Conservation (phyloP, 2,888 invertebrate genomes). For the Hydriomena furcata region DNA sequence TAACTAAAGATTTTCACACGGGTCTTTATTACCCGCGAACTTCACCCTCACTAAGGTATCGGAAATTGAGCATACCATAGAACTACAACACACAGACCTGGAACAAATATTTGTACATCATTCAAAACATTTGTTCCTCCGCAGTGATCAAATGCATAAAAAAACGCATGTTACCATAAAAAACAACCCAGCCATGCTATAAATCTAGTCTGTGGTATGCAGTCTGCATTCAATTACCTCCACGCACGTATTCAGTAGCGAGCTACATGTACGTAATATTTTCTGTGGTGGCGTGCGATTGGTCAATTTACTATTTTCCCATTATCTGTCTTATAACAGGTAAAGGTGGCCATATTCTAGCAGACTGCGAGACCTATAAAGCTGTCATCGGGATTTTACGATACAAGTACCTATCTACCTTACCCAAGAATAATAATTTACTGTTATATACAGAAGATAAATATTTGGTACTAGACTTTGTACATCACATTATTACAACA, state of each 20-base stretch:
- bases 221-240: constrained; percentile 45
- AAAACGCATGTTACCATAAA: neutral
- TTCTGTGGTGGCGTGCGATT: constrained; percentile 47
- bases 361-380: constrained; percentile 2
- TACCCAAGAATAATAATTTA: neutral
- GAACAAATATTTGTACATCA: too few species aligned
- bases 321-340: constrained; percentile 25
- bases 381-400: constrained; percentile 10
- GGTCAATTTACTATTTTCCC: constrained; percentile 62
- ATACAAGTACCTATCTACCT: neutral
- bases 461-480: too few species aligned
- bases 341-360: constrained; percentile 11
- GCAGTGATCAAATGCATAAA: too few species aligned
- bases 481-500: too few species aligned
- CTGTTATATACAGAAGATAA: too few species aligned
- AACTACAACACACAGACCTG: too few species aligned
- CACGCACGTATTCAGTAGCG: constrained; percentile 44
- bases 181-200: neutral
- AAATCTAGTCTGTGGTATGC: constrained; percentile 7
- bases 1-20: too few species aligned
- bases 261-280: constrained; percentile 34
- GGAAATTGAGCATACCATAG: too few species aligned
- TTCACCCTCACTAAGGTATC: too few species aligned
- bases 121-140: too few species aligned
- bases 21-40: too few species aligned